phyloP scores from a whole-genome alignment of 37 sponge, comb jelly and placozoan species.

The Hexactinellida sp. region DNA sequence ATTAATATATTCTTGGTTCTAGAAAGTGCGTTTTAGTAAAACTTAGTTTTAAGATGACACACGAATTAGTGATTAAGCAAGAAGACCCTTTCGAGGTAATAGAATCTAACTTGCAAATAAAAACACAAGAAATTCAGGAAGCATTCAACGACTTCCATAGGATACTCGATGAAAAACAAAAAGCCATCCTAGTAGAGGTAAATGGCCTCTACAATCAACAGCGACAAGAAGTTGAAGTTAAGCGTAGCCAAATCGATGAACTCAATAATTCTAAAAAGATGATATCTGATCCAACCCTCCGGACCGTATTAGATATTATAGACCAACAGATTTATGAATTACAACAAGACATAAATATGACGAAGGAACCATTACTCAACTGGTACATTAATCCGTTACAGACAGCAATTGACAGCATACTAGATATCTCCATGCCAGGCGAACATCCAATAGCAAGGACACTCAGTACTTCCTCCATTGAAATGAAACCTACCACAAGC shows the following conservation, averaged over 20 bases:
- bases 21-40: no score
- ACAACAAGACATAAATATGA: background rate
- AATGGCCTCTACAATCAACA: background rate
- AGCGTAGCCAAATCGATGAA: background rate
- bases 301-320: background rate
- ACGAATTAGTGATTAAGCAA: background rate
- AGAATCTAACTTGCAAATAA: background rate
- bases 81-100: background rate
- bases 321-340: background rate
- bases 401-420: background rate
- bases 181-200: background rate
- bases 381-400: background rate
- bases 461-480: background rate
- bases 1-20: no score
- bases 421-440: background rate
- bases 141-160: slow-evolving; percentile 1
- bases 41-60: background rate
- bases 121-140: background rate
- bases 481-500: background rate
- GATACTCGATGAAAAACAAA: background rate
- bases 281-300: background rate
- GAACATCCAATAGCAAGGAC: background rate
- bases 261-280: background rate
- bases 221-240: background rate
- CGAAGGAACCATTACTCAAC: background rate